Conservation (phyloP, 2,113 vertebrate genomes). For the Catharus fuscescens region DNA sequence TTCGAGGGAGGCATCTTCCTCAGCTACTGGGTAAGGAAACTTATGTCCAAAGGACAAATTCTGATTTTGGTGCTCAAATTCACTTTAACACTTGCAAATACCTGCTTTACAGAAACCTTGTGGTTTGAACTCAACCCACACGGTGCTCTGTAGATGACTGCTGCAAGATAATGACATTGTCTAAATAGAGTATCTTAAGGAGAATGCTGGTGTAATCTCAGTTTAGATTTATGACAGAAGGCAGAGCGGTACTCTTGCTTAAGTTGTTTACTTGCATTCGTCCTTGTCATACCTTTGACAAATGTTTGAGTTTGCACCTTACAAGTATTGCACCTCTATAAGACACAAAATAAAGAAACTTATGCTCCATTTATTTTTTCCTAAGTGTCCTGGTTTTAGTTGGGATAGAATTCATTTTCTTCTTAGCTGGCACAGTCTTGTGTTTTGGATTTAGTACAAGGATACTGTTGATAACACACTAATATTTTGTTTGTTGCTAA, state of each 20-base stretch:
- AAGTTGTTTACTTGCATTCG: background rate
- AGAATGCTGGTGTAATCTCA: background rate
- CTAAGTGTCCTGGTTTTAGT: background rate
- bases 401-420: background rate
- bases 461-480: background rate
- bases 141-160: background rate
- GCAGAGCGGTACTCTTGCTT: background rate
- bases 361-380: background rate
- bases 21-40: background rate
- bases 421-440: background rate
- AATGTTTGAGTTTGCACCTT: background rate
- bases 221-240: constrained; percentile 8
- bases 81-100: background rate
- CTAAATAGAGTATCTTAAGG: background rate
- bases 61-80: background rate
- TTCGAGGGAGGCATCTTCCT: background rate
- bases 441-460: background rate
- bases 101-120: background rate
- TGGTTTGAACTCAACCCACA: background rate
- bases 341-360: background rate
- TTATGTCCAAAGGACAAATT: background rate
- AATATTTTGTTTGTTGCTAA: background rate
- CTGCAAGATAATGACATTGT: background rate
- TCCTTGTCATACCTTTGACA: background rate
- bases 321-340: background rate